A percentile compares a stretch with the other conserved stretches of the same genome.
Evolutionary conservation across 2,113 vertebrate species (phyloP).

Genomic region (Rhegmatorhina hoffmannsi): DNA sequence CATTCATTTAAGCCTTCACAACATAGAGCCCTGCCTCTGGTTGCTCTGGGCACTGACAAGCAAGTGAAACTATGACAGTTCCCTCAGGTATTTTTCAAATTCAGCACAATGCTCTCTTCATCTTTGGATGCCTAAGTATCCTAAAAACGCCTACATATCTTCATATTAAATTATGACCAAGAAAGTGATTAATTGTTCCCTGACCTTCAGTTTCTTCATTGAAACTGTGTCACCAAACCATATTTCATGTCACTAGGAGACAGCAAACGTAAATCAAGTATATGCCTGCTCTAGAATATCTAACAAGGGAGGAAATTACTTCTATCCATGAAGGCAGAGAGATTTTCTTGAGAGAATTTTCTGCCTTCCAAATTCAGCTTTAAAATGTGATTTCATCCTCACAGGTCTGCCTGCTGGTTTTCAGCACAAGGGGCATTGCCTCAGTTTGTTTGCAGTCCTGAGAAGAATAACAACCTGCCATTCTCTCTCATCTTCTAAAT

Average conservation of each 20-base stretch:
- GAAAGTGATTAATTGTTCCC: not conserved
- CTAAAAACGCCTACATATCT: not conserved
- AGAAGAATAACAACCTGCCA: not conserved
- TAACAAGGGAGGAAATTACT: constrained; percentile 22
- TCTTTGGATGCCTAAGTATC: not conserved
- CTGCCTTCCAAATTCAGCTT: not conserved
- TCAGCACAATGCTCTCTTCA: not conserved
- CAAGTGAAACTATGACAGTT: not conserved
- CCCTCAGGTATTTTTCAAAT: not conserved
- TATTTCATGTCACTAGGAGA: constrained; percentile 26
- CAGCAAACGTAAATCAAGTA: not conserved
- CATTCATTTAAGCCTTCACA: not conserved
- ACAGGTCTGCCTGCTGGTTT: not conserved
- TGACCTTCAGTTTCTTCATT: constrained; percentile 15
- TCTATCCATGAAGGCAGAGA: not conserved
- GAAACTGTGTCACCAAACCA: not conserved
- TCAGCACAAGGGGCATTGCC: not conserved
- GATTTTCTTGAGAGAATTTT: not conserved
- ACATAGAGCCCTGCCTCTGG: not conserved
- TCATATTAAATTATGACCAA: not conserved
- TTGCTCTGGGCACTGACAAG: not conserved
- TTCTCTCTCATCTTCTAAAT: not conserved
- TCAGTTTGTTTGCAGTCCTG: not conserved
- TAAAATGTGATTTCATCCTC: not conserved
- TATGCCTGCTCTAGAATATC: not conserved